A percentile compares a stretch with the other conserved stretches of the same genome.
phyloP scores from a whole-genome alignment of 2,113 vertebrate species.

The Osmerus eperlanus region DNA sequence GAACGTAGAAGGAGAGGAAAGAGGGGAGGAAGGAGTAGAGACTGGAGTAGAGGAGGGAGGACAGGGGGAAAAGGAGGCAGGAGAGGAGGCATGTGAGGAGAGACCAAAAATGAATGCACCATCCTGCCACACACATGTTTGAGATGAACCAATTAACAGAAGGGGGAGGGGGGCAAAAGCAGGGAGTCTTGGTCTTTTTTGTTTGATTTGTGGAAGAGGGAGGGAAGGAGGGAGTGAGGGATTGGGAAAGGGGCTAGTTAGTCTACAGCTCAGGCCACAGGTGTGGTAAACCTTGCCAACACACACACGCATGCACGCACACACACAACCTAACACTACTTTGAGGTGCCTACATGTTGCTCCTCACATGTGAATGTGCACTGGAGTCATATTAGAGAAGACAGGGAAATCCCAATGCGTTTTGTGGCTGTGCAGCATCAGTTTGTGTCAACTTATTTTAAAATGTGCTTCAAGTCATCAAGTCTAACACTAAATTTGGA shows the following conservation, averaged over 20 bases:
- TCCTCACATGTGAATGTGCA: not conserved
- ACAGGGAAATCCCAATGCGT: constrained; percentile 54
- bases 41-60: not conserved
- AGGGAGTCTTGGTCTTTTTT: constrained; percentile 52
- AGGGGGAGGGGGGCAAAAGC: constrained; percentile 27
- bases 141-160: constrained; percentile 39
- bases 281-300: constrained; percentile 62
- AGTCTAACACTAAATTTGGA: constrained; percentile 32
- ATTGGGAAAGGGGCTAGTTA: constrained; percentile 42
- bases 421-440: constrained; percentile 55
- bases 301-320: too few relatives aligned
- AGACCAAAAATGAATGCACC: constrained; percentile 17
- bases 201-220: constrained; percentile 43
- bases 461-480: constrained; percentile 47
- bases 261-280: constrained; percentile 52
- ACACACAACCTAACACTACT: too few relatives aligned
- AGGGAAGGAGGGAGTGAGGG: constrained; percentile 28
- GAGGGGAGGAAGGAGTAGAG: constrained; percentile 13
- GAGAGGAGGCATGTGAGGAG: constrained; percentile 7
- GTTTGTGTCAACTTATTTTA: constrained; percentile 56
- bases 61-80: constrained; percentile 15
- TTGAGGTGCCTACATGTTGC: not conserved
- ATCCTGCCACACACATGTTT: constrained; percentile 32
- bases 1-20: constrained; percentile 33
- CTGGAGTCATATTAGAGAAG: constrained; percentile 4